phyloP scores from a whole-genome alignment of 2,888 invertebrate species.

The Malthinus seriepunctatus region DNA sequence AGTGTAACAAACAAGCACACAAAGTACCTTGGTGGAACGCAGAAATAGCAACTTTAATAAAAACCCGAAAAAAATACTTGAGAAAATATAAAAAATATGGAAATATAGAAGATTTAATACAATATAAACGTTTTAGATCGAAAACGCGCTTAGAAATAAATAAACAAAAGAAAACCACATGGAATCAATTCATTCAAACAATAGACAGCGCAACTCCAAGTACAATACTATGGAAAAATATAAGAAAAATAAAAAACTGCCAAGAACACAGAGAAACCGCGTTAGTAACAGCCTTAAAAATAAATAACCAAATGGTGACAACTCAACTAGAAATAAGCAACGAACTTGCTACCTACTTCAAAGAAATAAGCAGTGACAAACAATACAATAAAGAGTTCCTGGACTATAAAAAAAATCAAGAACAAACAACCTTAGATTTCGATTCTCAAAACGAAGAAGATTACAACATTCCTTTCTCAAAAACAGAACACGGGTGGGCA shows the following conservation, averaged over 20 bases:
- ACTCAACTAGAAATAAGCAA: neutral
- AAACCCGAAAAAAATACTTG: neutral
- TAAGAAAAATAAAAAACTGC: neutral
- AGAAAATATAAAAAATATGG: neutral
- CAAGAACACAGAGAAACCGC: neutral
- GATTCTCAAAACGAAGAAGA: neutral
- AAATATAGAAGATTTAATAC: neutral
- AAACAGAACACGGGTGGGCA: too few species aligned
- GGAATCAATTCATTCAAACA: neutral
- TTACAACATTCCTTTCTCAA: neutral
- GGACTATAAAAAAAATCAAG: neutral
- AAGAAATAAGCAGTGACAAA: neutral
- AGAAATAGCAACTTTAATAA: neutral
- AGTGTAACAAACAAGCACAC: neutral
- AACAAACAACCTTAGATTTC: neutral
- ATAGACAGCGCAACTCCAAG: neutral
- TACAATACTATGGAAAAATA: neutral
- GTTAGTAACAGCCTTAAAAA: neutral
- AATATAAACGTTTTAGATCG: neutral
- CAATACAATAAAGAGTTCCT: neutral
- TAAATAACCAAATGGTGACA: neutral
- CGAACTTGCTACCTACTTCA: neutral
- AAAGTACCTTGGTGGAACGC: neutral
- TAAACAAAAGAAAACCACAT: neutral
- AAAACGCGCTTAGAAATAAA: neutral